Conservation (phyloP, 2,797 vertebrate species). For the Karalla daura region DNA sequence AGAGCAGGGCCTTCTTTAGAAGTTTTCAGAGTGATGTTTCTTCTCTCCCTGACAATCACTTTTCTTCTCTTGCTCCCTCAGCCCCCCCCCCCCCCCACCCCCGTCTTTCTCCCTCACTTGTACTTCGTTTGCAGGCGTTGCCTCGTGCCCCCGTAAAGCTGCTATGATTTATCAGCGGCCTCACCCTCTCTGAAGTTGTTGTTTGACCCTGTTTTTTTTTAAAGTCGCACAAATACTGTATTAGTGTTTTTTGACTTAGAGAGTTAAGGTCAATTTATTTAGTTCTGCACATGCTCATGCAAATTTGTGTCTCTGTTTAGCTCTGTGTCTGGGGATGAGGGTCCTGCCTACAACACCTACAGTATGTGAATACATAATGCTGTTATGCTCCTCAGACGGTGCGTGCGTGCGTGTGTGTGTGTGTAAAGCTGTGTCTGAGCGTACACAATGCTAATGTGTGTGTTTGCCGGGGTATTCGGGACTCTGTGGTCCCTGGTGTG, state of each 20-base stretch:
- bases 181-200: conserved; percentile 52
- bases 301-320: conserved; percentile 72
- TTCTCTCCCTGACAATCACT: conserved; percentile 80
- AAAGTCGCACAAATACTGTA: conserved; percentile 61
- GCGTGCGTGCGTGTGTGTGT: conserved; percentile 38
- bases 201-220: conserved; percentile 63
- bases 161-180: conserved; percentile 42
- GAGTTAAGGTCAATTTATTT: conserved; percentile 78
- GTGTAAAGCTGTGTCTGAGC: conserved; percentile 52
- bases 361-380: conserved; percentile 78
- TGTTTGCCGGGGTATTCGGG: conserved; percentile 42
- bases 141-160: conserved; percentile 32
- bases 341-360: conserved; percentile 70
- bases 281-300: conserved; percentile 76
- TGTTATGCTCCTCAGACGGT: conserved; percentile 45
- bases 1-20: conserved; percentile 83
- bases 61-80: conserved; percentile 65
- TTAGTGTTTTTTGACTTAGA: conserved; percentile 61
- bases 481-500: conserved; percentile 40
- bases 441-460: conserved; percentile 65
- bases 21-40: conserved; percentile 83
- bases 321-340: conserved; percentile 65
- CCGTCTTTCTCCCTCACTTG: conserved; percentile 59
- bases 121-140: conserved; percentile 52
- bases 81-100: no score